phyloP scores from a whole-genome alignment of 1,140 invertebrate genomes.

The Anastatus disparis region DNA sequence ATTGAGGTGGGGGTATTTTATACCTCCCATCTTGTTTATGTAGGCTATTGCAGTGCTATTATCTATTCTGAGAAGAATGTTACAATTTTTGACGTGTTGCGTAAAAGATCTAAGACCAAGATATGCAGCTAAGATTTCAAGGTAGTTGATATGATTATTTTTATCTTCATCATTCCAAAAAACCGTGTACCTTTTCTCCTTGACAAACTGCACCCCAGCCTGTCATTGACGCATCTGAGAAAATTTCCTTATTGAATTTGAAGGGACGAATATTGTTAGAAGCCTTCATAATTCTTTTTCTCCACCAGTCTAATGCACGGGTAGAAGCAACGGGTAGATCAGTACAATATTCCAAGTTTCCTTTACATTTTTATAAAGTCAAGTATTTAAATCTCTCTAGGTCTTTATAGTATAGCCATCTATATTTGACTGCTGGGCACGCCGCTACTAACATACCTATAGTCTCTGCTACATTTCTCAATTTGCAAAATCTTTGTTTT shows the following conservation, averaged over 20 bases:
- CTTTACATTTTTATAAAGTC: background rate
- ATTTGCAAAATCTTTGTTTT: background rate
- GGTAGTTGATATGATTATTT: background rate
- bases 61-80: too few relatives aligned
- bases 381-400: too few relatives aligned
- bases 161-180: background rate
- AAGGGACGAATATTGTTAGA: background rate
- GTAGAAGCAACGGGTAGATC: too few relatives aligned
- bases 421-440: background rate
- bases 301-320: background rate
- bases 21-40: too few relatives aligned
- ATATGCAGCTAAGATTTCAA: background rate
- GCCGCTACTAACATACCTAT: slow-evolving; percentile 15
- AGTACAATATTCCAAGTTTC: background rate
- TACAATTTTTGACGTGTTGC: too few relatives aligned
- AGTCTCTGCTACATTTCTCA: slow-evolving; percentile 14
- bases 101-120: background rate
- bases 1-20: too few relatives aligned
- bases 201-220: background rate
- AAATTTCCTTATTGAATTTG: background rate
- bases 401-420: too few relatives aligned
- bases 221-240: background rate
- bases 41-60: too few relatives aligned
- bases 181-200: background rate
- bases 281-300: background rate